Evolutionary conservation across 2,113 vertebrate genomes (phyloP), one percentile per base, ranked within the genome.

Genomic region (Hydrolagus affinis): DNA sequence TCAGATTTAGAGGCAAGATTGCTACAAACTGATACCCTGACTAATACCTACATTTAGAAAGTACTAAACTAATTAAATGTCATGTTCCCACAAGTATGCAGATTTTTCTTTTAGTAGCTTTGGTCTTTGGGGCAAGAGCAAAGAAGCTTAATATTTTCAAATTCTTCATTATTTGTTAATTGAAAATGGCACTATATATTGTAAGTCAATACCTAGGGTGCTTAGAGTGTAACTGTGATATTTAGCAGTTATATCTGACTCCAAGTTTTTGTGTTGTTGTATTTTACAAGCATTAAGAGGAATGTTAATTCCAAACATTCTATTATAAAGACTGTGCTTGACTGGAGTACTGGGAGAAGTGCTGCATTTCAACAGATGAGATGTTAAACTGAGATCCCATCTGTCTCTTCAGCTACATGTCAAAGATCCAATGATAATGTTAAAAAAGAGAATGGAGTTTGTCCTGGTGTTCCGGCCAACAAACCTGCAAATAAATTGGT

Each of bases 111-210:
- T 32, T 14, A 75, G 32, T 32, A 83, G 62, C 28, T 66, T 1
- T 77, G 59, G 62, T 23, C 76, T 60, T 83, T 25, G 8, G 19
- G 21, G 25, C 3, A 28, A 83, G 28, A 66, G 62, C 44, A 44
- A 44, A 44, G 44, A 44, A 44, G 44, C 28, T 64, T 83, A 30
- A 83, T 83, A 83, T 68, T 8, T 21, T 4, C 78, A 83, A 28
- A 30, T 15, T 28, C 62, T 23, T 83, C 17, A 30, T 62, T 66
- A 32, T 83, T 83, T 83, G 62, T 32, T 83, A 83, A 64, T 83
- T 83, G 78, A 83, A 83, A 68, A 21, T 66, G 62, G 4, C 78
- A 21, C 8, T 28, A 23, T 75, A 30, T n/a, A 44, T 32, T 17
- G 2, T 66, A 66, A 32, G 60, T 68, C 21, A 32, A 7, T 28